Evolutionary conservation across 2,113 vertebrate genomes (phyloP), one percentile per base, ranked within the genome.

Genomic region (Abramis brama): DNA sequence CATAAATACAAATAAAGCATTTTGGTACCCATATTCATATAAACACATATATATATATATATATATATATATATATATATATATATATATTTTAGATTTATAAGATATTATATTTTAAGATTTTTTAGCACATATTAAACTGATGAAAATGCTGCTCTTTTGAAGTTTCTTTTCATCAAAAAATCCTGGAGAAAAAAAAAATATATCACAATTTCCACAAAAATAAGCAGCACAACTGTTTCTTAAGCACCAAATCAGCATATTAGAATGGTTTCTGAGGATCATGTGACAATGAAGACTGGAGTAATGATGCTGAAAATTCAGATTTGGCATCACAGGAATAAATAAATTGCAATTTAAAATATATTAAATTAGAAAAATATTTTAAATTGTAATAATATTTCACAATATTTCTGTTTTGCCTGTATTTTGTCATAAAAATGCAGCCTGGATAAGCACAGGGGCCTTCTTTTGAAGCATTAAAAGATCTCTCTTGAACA

Each of bases 1-100:
- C n/a, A 81, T 47, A 66, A 66, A 81, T 81, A 81, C 57, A 64
- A 62, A 79, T 62, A 43, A 6, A 79, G 12, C 3, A 15, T 64
- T 39, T 47, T 64, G 19, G 78, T 64, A 64, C 78, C 59, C 39
- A 64, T 2, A 77, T 55, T 55, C 17, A 77, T 17, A 75, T 73
- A n/a, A n/a, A n/a, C n/a, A n/a, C n/a, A 17, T 79, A 79, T 19
- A 78, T 33, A 33, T 33, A 33, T 33, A 33, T 4, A 4, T 33
- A 75, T 73, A 17, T 79, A 79, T 19, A 78, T 33, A 33, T 33
- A 33, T 33, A 33, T 4, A 75, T 73, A 17, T 79, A 79, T 19
- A 78, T 33, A 33, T 33, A 33, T 33, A 33, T 4, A 4, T 33
- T 33, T 33, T 33, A 33, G 33, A 33, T 33, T 33, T 33, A 33